Evolutionary conservation across 2,888 invertebrate genomes (phyloP).

Genomic region (Calliopum simillimum): DNA sequence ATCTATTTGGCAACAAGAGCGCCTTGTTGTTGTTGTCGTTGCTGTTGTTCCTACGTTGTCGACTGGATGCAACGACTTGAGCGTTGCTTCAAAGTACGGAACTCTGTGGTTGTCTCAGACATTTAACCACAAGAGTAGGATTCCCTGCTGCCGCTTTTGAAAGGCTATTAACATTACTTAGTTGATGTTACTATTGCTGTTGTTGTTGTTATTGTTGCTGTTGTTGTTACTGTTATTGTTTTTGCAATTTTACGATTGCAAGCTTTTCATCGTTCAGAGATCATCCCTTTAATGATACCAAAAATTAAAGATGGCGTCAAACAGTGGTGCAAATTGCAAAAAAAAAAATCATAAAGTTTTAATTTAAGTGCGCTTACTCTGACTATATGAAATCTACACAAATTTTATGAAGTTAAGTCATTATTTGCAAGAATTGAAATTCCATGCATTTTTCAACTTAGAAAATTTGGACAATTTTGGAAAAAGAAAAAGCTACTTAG

Average conservation of each 20-base stretch:
- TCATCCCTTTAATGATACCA: constrained; percentile 24
- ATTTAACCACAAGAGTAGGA: constrained; percentile 21
- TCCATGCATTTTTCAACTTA: no score
- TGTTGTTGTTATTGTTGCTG: neutral
- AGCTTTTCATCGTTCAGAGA: constrained; percentile 16
- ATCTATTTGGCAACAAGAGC: constrained; percentile 29
- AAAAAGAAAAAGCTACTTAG: no score
- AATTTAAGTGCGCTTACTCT: no score
- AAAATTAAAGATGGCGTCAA: constrained; percentile 31
- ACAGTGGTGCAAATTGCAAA: no score
- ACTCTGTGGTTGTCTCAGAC: constrained; percentile 33
- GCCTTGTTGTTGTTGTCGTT: constrained; percentile 23
- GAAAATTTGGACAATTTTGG: no score
- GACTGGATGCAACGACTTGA: constrained; percentile 8
- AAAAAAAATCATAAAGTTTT: no score
- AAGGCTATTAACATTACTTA: constrained; percentile 1
- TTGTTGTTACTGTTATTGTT: constrained; percentile 16
- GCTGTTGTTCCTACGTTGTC: constrained; percentile 15
- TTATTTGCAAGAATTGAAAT: no score
- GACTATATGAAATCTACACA: no score
- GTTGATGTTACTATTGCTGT: constrained; percentile 9
- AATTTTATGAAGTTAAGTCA: no score
- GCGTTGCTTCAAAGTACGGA: constrained; percentile 11
- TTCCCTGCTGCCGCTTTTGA: neutral
- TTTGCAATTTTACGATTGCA: neutral